Conservation (phyloP, 37 sponge, comb jelly and placozoan genomes). For the Agelas oroides region DNA sequence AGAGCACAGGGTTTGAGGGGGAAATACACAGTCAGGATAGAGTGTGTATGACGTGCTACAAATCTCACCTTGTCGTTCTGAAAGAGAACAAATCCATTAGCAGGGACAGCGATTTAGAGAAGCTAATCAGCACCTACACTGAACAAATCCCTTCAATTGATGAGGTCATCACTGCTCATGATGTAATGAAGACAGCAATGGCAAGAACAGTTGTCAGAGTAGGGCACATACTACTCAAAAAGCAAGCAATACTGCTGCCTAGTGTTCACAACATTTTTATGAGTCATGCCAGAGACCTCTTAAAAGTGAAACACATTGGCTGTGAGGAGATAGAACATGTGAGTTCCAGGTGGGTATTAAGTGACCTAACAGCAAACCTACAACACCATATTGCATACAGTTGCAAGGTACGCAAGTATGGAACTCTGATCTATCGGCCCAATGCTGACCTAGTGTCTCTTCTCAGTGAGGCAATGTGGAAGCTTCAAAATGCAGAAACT, state of each 20-base stretch:
- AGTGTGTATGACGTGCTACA: neutral
- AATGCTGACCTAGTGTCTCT: constrained; percentile 7
- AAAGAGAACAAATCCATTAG: neutral
- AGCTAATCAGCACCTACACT: neutral
- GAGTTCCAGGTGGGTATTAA: constrained; percentile 7
- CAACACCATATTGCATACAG: constrained; percentile 20
- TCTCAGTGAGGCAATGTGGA: constrained; percentile 2
- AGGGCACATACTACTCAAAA: constrained; percentile 2
- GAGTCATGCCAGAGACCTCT: neutral
- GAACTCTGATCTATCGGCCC: constrained; percentile 29
- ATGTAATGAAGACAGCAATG: neutral
- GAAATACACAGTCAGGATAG: neutral
- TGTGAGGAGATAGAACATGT: neutral
- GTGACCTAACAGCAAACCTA: constrained; percentile 5
- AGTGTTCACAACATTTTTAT: neutral
- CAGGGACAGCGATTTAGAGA: neutral
- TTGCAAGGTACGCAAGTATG: constrained; percentile 27
- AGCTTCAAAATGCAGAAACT: neutral
- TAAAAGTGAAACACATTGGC: neutral
- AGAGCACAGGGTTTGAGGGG: neutral
- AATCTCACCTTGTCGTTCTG: neutral
- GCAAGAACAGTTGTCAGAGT: neutral
- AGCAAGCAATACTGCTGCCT: constrained; percentile 12
- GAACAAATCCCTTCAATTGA: neutral
- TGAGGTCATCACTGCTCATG: neutral